Conservation (phyloP, 1,140 invertebrate genomes). For the Eumaeus atala region DNA sequence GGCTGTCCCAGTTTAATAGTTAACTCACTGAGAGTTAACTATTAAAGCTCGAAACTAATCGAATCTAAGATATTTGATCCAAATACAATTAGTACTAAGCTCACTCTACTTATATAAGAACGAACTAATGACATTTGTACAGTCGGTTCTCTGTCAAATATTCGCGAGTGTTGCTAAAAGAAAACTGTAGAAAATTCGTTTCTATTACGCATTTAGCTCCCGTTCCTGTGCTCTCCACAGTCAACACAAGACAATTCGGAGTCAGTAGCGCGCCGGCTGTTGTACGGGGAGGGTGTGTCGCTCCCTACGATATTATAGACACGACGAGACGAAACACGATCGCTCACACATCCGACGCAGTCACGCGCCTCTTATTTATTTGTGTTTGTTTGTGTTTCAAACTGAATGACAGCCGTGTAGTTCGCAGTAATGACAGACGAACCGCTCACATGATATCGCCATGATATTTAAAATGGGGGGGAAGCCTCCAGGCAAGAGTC, state of each 20-base stretch:
- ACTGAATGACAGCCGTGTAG: conserved; percentile 5
- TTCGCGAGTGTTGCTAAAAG: no score
- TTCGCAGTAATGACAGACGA: conserved; percentile 11
- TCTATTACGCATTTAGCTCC: neutral
- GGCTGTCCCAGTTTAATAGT: no score
- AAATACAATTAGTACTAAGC: no score
- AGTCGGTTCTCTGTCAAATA: no score
- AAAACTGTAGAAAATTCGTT: neutral
- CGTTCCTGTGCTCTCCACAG: neutral
- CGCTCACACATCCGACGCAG: conserved; percentile 17
- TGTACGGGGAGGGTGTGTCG: conserved; percentile 32
- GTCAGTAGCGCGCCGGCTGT: conserved; percentile 48
- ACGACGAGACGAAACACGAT: conserved; percentile 51
- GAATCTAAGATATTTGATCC: no score
- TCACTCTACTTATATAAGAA: no score
- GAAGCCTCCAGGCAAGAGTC: conserved; percentile 49
- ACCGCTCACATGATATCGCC: conserved; percentile 30
- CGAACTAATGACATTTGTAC: no score
- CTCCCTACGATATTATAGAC: conserved; percentile 19
- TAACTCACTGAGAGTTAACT: no score
- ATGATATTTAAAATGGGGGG: conserved; percentile 65
- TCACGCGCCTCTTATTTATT: neutral
- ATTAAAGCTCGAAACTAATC: no score
- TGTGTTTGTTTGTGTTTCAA: neutral
- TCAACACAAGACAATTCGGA: neutral